Percentiles rank a stretch among this genome's conserved stretches.
Conservation (phyloP, 2,797 vertebrate species). For the Nannoperca australis region DNA sequence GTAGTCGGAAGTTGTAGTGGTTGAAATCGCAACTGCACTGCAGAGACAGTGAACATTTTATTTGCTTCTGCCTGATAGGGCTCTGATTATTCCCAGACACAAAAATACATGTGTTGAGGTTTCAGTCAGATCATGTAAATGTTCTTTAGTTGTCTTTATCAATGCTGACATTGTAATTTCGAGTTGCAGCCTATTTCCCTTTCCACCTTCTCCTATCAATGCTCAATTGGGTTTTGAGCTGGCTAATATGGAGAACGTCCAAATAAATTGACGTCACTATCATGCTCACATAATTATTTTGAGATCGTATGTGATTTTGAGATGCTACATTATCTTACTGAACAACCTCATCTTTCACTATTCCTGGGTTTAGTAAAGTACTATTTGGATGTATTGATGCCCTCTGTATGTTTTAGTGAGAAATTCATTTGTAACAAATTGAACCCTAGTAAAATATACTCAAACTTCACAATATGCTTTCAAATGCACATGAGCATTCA, state of each 20-base stretch:
- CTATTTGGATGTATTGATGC: background rate
- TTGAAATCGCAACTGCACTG: constrained; percentile 7
- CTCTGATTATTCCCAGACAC: background rate
- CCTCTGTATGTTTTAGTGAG: background rate
- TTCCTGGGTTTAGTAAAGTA: background rate
- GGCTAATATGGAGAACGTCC: background rate
- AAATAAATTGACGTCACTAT: background rate
- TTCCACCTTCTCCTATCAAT: background rate
- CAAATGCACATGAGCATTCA: background rate
- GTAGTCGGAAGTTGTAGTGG: constrained; percentile 7
- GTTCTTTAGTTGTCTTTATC: constrained; percentile 3
- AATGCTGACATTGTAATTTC: constrained; percentile 7
- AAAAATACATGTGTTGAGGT: constrained; percentile 9
- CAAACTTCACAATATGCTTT: background rate
- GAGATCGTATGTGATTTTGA: background rate
- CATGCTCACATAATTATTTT: background rate
- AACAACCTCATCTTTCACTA: background rate
- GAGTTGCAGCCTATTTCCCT: background rate
- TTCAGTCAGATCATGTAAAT: constrained; percentile 25
- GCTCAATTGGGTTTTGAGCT: background rate
- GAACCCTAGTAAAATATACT: background rate
- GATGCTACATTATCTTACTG: background rate
- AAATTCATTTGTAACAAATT: background rate
- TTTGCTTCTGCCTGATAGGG: background rate
- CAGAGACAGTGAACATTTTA: constrained; percentile 15